Evolutionary conservation across 2,113 vertebrate genomes (phyloP).

Genomic region (Entomyzon cyanotis): DNA sequence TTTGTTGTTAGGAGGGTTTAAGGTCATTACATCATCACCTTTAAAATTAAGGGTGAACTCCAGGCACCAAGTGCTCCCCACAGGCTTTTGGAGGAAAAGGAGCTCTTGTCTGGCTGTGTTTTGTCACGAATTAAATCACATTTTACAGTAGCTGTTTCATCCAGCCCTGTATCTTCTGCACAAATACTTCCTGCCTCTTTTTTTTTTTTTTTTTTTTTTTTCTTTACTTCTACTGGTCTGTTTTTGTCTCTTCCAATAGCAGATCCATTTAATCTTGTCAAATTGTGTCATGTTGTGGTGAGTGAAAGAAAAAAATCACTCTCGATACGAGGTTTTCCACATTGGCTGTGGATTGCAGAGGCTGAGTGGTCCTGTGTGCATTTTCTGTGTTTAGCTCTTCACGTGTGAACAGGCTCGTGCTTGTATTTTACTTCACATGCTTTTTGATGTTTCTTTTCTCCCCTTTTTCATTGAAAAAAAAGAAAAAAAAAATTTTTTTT

Average conservation of each 20-base stretch:
- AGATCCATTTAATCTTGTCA: constrained; percentile 33
- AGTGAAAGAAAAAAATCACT: background rate
- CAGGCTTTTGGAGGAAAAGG: background rate
- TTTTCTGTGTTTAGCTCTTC: background rate
- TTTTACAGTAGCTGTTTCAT: background rate
- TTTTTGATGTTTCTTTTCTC: constrained; percentile 75
- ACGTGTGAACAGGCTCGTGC: background rate
- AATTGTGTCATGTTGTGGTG: background rate
- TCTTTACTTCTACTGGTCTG: background rate
- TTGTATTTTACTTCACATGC: constrained; percentile 61
- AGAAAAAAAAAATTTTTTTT: background rate
- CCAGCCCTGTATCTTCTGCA: background rate
- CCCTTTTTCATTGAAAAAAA: constrained; percentile 43
- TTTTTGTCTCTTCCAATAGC: background rate
- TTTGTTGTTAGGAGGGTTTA: background rate
- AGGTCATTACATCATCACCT: background rate
- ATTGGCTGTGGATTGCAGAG: background rate
- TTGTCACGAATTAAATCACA: background rate
- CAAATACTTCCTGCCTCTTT: background rate
- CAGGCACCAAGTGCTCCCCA: background rate
- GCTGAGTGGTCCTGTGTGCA: background rate
- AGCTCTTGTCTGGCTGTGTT: background rate
- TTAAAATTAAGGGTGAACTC: background rate
- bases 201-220: background rate
- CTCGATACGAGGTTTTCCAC: background rate